phyloP scores from a whole-genome alignment of 2,113 vertebrate species.

The Sialia sialis region DNA sequence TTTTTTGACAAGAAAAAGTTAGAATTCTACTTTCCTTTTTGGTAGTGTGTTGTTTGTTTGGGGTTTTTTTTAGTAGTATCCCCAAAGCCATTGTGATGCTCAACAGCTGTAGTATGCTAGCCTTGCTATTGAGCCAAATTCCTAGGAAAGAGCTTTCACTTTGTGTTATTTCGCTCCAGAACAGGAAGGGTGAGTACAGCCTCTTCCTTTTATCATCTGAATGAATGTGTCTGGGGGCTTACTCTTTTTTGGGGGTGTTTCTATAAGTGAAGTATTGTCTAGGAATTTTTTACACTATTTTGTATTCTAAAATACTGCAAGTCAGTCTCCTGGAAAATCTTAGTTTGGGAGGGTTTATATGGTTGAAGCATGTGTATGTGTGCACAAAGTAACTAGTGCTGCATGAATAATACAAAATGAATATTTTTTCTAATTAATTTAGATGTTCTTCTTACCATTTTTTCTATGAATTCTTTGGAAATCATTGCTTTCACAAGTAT shows the following conservation, averaged over 20 bases:
- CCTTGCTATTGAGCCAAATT: not conserved
- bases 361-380: not conserved
- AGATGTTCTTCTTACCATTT: not conserved
- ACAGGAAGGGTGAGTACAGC: not conserved
- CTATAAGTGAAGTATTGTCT: not conserved
- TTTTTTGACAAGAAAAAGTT: not conserved
- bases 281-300: not conserved
- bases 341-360: not conserved
- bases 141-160: not conserved
- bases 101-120: not conserved
- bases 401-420: not conserved
- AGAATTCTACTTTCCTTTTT: not conserved
- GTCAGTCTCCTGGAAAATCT: not conserved
- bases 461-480: not conserved
- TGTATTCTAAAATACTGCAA: not conserved
- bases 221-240: not conserved
- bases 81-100: not conserved
- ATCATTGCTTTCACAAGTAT: not conserved
- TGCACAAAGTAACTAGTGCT: not conserved
- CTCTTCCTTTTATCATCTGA: not conserved
- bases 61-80: not conserved
- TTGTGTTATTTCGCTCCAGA: not conserved
- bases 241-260: not conserved
- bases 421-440: constrained; percentile 2
- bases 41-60: not conserved